These are phyloP conservation scores for Anoplophora glabripennis DNA, from an alignment of 1,140 invertebrate genomes.

Conservation along the genomic window DNA sequence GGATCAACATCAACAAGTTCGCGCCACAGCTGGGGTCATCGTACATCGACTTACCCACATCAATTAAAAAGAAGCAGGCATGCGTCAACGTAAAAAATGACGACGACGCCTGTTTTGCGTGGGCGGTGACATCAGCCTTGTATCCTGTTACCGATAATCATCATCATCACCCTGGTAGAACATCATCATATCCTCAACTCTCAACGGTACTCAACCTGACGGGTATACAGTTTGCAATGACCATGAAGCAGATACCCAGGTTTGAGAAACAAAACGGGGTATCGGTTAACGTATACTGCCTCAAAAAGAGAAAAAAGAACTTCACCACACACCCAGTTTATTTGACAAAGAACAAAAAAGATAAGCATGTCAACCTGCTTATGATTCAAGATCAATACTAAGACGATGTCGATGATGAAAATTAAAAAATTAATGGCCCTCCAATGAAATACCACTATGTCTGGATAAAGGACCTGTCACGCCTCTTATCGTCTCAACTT, in stretches of 20 bases:
- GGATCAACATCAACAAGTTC: slow-evolving; percentile 28
- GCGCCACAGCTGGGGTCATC: slow-evolving; percentile 38
- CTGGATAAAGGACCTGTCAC: slow-evolving; percentile 43
- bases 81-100: slow-evolving; percentile 47
- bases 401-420: background rate
- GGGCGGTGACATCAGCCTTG: slow-evolving; percentile 41
- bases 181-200: slow-evolving; percentile 40
- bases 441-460: slow-evolving; percentile 33
- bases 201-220: slow-evolving; percentile 43
- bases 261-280: slow-evolving; percentile 48
- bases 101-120: slow-evolving; percentile 45
- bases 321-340: slow-evolving; percentile 38
- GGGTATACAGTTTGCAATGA: slow-evolving; percentile 45
- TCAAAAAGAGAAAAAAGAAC: slow-evolving; percentile 20
- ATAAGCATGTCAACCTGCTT: slow-evolving; percentile 39
- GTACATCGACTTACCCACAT: too few species aligned
- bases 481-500: slow-evolving; percentile 38
- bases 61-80: slow-evolving; percentile 42
- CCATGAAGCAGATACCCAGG: slow-evolving; percentile 44
- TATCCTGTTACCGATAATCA: slow-evolving; percentile 31
- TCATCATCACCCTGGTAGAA: slow-evolving; percentile 28
- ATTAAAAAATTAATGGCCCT: background rate
- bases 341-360: slow-evolving; percentile 36
- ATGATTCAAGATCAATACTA: slow-evolving; percentile 23
- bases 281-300: slow-evolving; percentile 39